Percentiles rank a stretch among this genome's conserved stretches.
Conservation (phyloP, 2,113 vertebrate species). For the Litocranius walleri region DNA sequence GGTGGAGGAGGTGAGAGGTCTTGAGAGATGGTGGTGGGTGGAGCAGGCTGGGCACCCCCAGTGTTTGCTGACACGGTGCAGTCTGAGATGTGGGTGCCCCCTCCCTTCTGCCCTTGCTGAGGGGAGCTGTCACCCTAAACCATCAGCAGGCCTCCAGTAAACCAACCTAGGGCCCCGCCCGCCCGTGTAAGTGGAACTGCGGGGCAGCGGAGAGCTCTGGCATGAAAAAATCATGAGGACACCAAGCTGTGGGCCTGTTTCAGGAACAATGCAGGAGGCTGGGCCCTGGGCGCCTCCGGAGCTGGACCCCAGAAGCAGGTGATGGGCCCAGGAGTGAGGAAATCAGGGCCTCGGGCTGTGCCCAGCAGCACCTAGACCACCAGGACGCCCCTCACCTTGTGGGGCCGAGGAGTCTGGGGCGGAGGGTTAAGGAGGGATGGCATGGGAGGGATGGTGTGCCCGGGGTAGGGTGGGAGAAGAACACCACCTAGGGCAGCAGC, state of each 20-base stretch:
- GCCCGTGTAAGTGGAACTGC: constrained; percentile 61
- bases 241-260: constrained; percentile 31
- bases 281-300: background rate
- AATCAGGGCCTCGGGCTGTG: background rate
- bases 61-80: background rate
- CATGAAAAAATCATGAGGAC: constrained; percentile 78
- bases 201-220: constrained; percentile 10
- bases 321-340: background rate
- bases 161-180: constrained; percentile 16
- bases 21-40: background rate
- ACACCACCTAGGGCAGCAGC: background rate
- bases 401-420: background rate
- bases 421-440: background rate
- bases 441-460: background rate
- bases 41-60: background rate
- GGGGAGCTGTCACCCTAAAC: constrained; percentile 72
- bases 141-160: constrained; percentile 38
- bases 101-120: background rate
- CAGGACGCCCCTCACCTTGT: background rate
- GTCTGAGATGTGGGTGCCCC: background rate
- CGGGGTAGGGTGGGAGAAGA: fast-evolving
- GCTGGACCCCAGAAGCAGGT: background rate
- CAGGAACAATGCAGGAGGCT: background rate
- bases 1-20: background rate
- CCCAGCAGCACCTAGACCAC: background rate